phyloP scores from a whole-genome alignment of 2,113 vertebrate genomes.

The Ursus arctos region DNA sequence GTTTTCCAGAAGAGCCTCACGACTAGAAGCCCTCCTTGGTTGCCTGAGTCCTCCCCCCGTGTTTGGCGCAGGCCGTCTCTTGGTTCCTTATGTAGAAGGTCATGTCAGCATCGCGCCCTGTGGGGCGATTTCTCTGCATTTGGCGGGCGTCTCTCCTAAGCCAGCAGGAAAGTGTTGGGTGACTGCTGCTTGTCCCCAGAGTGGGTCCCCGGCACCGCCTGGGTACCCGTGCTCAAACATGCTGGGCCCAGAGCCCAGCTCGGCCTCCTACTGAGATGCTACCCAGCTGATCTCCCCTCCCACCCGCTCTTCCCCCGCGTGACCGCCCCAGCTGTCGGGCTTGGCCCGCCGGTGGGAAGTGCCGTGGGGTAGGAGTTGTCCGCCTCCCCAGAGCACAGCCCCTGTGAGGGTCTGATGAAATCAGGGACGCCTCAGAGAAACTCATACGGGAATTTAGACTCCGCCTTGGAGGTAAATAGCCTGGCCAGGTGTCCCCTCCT shows the following conservation, averaged over 20 bases:
- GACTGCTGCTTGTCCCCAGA: background rate
- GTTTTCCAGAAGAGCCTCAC: background rate
- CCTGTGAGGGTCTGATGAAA: background rate
- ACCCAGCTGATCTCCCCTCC: background rate
- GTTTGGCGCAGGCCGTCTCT: background rate
- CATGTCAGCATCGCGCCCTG: accelerated
- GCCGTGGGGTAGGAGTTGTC: background rate
- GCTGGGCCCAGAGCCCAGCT: too few relatives aligned
- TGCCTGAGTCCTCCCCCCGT: background rate
- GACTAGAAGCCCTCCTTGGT: background rate
- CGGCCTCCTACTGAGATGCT: background rate
- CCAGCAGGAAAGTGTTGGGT: background rate
- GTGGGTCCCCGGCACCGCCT: background rate
- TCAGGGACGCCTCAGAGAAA: background rate
- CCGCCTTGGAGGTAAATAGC: background rate
- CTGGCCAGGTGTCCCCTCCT: background rate
- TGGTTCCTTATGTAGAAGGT: background rate
- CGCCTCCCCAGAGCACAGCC: background rate
- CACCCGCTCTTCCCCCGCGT: accelerated
- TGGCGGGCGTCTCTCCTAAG: background rate
- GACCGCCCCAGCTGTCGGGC: background rate
- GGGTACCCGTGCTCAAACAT: background rate
- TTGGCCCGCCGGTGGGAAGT: accelerated
- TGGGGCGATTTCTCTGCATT: background rate
- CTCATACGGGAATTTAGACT: background rate